Conservation (phyloP, 2,888 invertebrate genomes). For the Lasiommata megera region DNA sequence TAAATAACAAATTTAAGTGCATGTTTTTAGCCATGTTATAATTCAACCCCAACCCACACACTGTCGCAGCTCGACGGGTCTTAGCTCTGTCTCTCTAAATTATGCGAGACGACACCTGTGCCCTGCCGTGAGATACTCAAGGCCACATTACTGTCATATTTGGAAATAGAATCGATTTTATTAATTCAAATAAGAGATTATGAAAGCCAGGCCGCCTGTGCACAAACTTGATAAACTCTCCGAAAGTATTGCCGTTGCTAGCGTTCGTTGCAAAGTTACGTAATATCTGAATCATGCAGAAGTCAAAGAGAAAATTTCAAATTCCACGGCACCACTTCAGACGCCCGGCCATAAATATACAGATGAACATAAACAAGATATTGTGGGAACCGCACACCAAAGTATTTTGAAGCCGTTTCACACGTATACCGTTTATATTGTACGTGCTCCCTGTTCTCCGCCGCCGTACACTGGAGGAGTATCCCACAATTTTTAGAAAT, state of each 20-base stretch:
- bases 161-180: too few species aligned
- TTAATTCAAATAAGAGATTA: neutral
- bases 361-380: slow-evolving; percentile 28
- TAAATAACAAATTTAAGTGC: too few species aligned
- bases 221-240: neutral
- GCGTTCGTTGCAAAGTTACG: slow-evolving; percentile 17
- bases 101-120: too few species aligned
- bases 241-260: slow-evolving; percentile 10
- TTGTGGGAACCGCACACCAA: slow-evolving; percentile 19
- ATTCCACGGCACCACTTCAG: slow-evolving; percentile 25
- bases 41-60: too few species aligned
- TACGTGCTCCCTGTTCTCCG: slow-evolving; percentile 3
- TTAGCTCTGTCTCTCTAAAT: too few species aligned
- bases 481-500: slow-evolving; percentile 5
- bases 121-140: too few species aligned
- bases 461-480: slow-evolving; percentile 10
- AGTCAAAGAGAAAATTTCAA: slow-evolving; percentile 28
- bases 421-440: slow-evolving; percentile 16
- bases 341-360: slow-evolving; percentile 26
- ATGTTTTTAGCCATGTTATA: too few species aligned
- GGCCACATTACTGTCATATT: too few species aligned
- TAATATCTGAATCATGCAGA: slow-evolving; percentile 11
- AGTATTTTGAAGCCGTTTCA: slow-evolving; percentile 25
- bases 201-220: neutral
- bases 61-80: too few species aligned